These are phyloP conservation scores for Phyllotreta striolata DNA, from an alignment of 2,888 invertebrate species.

Conservation along the genomic window DNA sequence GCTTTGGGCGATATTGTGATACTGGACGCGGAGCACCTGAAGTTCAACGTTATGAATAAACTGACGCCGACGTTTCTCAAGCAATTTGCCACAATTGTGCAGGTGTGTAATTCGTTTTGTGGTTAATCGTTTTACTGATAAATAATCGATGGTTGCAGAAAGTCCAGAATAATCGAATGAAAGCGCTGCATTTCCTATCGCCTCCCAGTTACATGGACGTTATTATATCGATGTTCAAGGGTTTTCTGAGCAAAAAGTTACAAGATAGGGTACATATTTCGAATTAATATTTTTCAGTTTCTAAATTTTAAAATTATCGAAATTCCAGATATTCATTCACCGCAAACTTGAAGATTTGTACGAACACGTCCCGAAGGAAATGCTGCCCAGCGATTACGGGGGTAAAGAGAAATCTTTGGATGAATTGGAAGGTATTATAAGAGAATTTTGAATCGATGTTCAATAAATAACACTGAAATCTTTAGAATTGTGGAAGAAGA, in stretches of 20 bases:
- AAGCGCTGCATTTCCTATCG: slow-evolving; percentile 12
- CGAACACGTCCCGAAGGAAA: slow-evolving; percentile 16
- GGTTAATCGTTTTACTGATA: not conserved
- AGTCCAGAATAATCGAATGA: slow-evolving; percentile 20
- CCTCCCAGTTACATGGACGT: slow-evolving; percentile 15
- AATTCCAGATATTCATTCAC: slow-evolving; percentile 13
- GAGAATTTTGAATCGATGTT: not conserved
- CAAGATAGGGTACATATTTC: slow-evolving; percentile 4
- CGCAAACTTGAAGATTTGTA: not conserved
- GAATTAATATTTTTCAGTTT: not conserved
- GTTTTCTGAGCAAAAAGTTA: slow-evolving; percentile 5
- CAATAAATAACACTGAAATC: not conserved
- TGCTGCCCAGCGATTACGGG: slow-evolving; percentile 21
- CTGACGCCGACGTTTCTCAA: slow-evolving; percentile 15
- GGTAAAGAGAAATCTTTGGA: slow-evolving; percentile 11
- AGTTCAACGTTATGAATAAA: slow-evolving; percentile 5
- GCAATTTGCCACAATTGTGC: slow-evolving; percentile 5
- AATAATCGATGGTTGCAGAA: slow-evolving; percentile 14
- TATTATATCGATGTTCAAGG: not conserved
- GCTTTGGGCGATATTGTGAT: slow-evolving; percentile 16
- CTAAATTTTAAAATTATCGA: not conserved
- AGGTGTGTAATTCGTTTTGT: slow-evolving; percentile 19
- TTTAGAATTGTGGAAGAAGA: slow-evolving; percentile 23
- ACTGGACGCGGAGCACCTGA: slow-evolving; percentile 11
- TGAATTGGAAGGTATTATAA: not conserved